phyloP scores from a whole-genome alignment of 1,140 invertebrate species.

The Macrosteles quadrilineatus region DNA sequence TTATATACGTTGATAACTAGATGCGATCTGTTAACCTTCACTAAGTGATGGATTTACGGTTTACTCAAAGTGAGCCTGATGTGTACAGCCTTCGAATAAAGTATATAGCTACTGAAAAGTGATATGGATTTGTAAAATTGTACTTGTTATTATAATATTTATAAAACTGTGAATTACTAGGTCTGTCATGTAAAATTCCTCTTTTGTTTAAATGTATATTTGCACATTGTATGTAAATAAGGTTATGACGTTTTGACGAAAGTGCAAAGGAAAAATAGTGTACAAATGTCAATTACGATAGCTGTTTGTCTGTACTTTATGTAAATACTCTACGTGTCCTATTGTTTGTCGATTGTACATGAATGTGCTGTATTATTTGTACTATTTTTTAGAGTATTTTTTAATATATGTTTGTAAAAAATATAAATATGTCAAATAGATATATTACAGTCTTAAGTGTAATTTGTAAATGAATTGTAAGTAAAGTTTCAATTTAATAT shows the following conservation, averaged over 20 bases:
- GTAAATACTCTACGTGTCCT: slow-evolving; percentile 54
- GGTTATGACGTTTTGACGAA: slow-evolving; percentile 42
- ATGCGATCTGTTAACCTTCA: slow-evolving; percentile 38
- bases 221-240: slow-evolving; percentile 45
- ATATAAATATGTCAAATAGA: slow-evolving; percentile 50
- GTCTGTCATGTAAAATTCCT: slow-evolving; percentile 35
- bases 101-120: background rate
- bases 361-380: slow-evolving; percentile 40
- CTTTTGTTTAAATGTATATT: slow-evolving; percentile 40
- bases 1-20: slow-evolving; percentile 29
- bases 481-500: slow-evolving; percentile 52
- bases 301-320: slow-evolving; percentile 54
- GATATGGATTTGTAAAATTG: background rate
- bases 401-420: slow-evolving; percentile 50
- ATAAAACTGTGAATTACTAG: slow-evolving; percentile 29
- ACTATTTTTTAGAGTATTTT: slow-evolving; percentile 49
- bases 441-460: slow-evolving; percentile 52
- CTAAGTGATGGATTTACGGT: slow-evolving; percentile 41
- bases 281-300: slow-evolving; percentile 56
- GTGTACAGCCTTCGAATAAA: slow-evolving; percentile 32
- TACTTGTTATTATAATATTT: slow-evolving; percentile 8
- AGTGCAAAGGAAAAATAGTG: slow-evolving; percentile 46
- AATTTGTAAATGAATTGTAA: slow-evolving; percentile 53
- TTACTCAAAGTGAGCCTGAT: slow-evolving; percentile 40
- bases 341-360: slow-evolving; percentile 35